A percentile compares a stretch with the other conserved stretches of the same genome.
These are phyloP conservation scores for Chaetodon auriga DNA, from an alignment of 2,113 vertebrate genomes.

Conservation along the genomic window DNA sequence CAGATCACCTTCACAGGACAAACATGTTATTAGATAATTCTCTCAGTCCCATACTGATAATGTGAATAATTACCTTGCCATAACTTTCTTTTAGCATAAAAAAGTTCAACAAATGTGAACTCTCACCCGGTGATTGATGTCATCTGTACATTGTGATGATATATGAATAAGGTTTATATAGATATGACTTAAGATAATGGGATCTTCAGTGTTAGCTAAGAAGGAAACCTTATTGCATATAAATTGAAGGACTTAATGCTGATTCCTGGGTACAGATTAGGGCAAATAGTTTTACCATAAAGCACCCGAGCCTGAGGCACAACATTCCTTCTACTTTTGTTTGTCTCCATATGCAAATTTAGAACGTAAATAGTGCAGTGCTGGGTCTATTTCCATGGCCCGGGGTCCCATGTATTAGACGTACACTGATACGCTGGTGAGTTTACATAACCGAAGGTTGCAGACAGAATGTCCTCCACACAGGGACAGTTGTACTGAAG, in stretches of 20 bases:
- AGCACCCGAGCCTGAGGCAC: not conserved
- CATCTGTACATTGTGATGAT: not conserved
- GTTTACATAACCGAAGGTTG: conserved; percentile 46
- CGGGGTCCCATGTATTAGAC: not conserved
- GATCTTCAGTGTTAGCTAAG: not conserved
- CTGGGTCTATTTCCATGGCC: not conserved
- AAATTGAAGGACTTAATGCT: not conserved
- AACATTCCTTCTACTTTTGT: not conserved
- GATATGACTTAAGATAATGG: not conserved
- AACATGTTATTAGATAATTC: no score
- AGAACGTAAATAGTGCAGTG: not conserved
- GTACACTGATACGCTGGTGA: not conserved
- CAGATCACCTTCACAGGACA: not conserved
- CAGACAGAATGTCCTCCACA: conserved; percentile 28
- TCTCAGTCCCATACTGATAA: not conserved
- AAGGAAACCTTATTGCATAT: not conserved
- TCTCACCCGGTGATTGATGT: not conserved
- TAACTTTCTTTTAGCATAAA: not conserved
- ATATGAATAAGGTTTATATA: not conserved
- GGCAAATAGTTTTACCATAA: conserved; percentile 3
- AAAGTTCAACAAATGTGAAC: not conserved
- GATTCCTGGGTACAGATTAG: not conserved
- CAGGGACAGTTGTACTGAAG: not conserved
- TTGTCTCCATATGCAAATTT: conserved; percentile 10
- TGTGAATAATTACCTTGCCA: not conserved